Evolutionary conservation across 2,888 invertebrate genomes (phyloP).

Genomic region (Odontomyia ornata): DNA sequence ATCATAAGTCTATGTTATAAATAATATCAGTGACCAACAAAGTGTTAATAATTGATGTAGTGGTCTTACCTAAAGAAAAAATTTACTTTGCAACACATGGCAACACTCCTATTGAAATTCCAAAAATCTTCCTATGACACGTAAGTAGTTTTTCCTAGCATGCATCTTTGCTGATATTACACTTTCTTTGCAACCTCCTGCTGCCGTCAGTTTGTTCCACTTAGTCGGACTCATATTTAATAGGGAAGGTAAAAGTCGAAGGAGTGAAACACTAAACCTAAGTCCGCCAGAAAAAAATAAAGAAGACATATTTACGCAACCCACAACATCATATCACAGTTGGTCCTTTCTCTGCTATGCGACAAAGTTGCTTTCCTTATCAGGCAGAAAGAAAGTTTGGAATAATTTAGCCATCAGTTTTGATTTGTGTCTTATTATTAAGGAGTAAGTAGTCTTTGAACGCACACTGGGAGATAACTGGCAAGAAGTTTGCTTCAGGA

Average conservation of each 20-base stretch:
- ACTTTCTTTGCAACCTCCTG: conserved; percentile 37
- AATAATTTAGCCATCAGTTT: conserved; percentile 51
- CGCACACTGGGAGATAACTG: not conserved
- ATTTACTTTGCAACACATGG: too few species aligned
- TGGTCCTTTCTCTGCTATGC: conserved; percentile 30
- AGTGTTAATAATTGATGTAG: too few species aligned
- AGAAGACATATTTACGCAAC: not conserved
- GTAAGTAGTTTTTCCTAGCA: conserved; percentile 48
- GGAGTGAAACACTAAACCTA: not conserved
- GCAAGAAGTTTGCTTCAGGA: not conserved
- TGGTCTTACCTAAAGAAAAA: too few species aligned
- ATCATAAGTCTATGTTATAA: too few species aligned
- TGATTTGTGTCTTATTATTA: conserved; percentile 50
- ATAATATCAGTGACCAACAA: too few species aligned
- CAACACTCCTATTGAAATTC: too few species aligned
- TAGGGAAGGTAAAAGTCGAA: not conserved
- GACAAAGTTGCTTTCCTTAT: conserved; percentile 50
- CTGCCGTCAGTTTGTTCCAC: conserved; percentile 13
- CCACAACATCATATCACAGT: conserved; percentile 15
- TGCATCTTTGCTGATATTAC: conserved; percentile 49
- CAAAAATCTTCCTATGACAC: conserved; percentile 46
- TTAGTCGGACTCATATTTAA: conserved; percentile 3
- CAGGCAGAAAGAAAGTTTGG: conserved; percentile 49
- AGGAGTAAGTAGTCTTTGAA: conserved; percentile 34
- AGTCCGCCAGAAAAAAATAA: not conserved